A percentile compares a stretch with the other conserved stretches of the same genome.
Evolutionary conservation across 2,113 vertebrate genomes (phyloP).

Genomic region (Tichodroma muraria): DNA sequence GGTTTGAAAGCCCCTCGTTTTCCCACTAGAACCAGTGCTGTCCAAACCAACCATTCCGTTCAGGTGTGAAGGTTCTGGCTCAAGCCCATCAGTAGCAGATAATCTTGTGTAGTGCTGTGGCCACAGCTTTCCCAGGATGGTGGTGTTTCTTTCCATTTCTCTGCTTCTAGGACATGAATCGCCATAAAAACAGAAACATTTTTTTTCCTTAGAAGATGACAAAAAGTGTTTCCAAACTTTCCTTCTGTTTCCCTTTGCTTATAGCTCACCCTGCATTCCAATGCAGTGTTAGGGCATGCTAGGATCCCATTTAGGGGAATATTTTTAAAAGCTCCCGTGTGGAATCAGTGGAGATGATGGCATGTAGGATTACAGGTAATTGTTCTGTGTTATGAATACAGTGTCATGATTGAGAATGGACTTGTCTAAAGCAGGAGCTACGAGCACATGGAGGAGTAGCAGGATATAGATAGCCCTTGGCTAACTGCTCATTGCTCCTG

Average conservation of each 20-base stretch:
- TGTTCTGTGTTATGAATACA: not conserved
- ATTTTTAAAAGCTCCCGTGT: not conserved
- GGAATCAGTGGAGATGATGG: not conserved
- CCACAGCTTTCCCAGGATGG: not conserved
- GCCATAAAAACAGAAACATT: not conserved
- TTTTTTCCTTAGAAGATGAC: not conserved
- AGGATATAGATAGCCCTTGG: constrained; percentile 9
- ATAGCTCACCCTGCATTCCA: not conserved
- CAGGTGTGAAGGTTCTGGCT: not conserved
- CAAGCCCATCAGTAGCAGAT: not conserved
- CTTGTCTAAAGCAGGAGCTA: not conserved
- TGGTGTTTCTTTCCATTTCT: not conserved
- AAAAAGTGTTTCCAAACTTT: not conserved
- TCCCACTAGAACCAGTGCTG: not conserved
- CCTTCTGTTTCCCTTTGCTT: not conserved
- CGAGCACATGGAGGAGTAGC: not conserved
- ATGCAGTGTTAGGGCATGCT: not conserved
- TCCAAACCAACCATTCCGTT: not conserved
- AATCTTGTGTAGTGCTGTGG: not conserved
- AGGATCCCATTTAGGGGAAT: not conserved
- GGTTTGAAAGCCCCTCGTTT: not conserved
- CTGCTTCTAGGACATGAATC: not conserved
- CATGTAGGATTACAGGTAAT: not conserved
- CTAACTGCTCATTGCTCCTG: not conserved
- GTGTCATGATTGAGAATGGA: not conserved